phyloP scores from a whole-genome alignment of 2,797 vertebrate genomes.

The Gila robusta region DNA sequence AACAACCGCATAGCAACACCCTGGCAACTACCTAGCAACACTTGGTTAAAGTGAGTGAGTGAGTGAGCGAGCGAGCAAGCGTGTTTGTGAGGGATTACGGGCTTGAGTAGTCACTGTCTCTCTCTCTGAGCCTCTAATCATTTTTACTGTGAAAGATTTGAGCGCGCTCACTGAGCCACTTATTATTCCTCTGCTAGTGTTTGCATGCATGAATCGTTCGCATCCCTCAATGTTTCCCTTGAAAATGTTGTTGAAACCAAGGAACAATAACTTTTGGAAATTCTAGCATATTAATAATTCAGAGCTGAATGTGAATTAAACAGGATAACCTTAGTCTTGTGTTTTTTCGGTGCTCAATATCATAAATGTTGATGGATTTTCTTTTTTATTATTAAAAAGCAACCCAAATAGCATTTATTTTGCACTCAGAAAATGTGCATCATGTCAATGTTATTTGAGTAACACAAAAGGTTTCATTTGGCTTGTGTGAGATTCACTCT shows the following conservation, averaged over 20 bases:
- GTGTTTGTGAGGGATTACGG: conserved; percentile 62
- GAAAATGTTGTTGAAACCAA: conserved; percentile 1
- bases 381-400: too few relatives aligned
- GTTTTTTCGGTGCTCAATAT: neutral
- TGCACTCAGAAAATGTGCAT: neutral
- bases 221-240: conserved; percentile 48
- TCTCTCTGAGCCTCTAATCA: conserved; percentile 66
- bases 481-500: neutral
- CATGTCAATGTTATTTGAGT: neutral
- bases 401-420: too few relatives aligned
- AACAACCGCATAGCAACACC: neutral
- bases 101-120: conserved; percentile 61
- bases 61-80: neutral
- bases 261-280: neutral
- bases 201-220: conserved; percentile 48
- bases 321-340: neutral
- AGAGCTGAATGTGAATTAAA: conserved; percentile 9
- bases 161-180: conserved; percentile 58
- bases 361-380: neutral
- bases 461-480: neutral
- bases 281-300: neutral
- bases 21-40: too few relatives aligned
- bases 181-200: conserved; percentile 65
- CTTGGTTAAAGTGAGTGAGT: too few relatives aligned
- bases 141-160: conserved; percentile 68